phyloP scores from a whole-genome alignment of 2,113 vertebrate species.

The Equus przewalskii region DNA sequence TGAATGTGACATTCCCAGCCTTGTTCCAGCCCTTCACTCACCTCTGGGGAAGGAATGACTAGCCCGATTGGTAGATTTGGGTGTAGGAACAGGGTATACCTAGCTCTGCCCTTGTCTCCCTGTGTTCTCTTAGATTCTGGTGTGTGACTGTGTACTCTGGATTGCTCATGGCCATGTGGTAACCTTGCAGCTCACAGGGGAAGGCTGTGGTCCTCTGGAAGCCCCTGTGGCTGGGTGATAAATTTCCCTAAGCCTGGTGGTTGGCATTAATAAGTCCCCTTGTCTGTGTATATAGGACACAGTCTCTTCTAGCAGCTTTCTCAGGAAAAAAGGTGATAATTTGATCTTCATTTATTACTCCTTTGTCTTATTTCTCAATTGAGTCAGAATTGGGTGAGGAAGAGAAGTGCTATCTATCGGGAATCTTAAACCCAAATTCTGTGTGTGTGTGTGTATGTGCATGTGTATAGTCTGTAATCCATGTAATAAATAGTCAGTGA shows the following conservation, averaged over 20 bases:
- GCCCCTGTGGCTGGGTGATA: not conserved
- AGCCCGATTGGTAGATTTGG: not conserved
- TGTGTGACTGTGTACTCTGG: not conserved
- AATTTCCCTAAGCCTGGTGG: not conserved
- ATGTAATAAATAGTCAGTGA: not conserved
- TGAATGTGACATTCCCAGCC: not conserved
- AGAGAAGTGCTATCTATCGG: not conserved
- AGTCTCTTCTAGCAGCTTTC: not conserved
- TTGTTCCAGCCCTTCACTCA: not conserved
- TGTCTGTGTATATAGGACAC: not conserved
- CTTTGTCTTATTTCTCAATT: not conserved
- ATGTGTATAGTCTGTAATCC: not conserved
- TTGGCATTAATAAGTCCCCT: not conserved
- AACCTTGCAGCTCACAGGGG: not conserved
- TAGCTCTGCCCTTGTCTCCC: not conserved
- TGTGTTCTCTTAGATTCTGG: not conserved
- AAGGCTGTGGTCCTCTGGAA: not conserved
- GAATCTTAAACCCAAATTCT: not conserved
- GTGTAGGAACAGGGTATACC: accelerated
- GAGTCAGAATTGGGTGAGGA: not conserved
- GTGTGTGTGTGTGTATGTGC: not conserved
- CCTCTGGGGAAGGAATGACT: not conserved
- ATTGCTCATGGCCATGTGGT: not conserved
- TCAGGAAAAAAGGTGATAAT: not conserved
- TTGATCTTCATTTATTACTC: not conserved